A percentile compares a stretch with the other conserved stretches of the same genome.
Evolutionary conservation across 2,888 invertebrate genomes (phyloP).

Genomic region (Pachycephus smyrnensis): DNA sequence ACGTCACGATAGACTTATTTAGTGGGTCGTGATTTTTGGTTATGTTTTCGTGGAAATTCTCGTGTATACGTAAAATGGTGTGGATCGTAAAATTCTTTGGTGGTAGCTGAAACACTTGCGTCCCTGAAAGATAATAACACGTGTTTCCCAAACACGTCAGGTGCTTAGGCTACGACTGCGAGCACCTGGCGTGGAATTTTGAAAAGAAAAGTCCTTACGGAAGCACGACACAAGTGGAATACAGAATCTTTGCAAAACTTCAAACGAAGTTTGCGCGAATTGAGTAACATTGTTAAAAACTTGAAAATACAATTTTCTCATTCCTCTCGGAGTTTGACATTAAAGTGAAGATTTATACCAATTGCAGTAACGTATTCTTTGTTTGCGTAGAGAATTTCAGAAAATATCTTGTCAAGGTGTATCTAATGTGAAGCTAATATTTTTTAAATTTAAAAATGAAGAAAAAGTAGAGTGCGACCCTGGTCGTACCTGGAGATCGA

Average conservation of each 20-base stretch:
- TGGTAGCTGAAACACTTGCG: background rate
- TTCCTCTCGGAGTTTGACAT: too few relatives aligned
- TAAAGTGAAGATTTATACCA: background rate
- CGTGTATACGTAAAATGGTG: background rate
- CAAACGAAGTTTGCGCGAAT: background rate
- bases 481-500: constrained; percentile 7
- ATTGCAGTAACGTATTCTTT: background rate
- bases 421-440: background rate
- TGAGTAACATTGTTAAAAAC: too few relatives aligned
- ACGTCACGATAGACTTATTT: background rate
- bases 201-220: background rate
- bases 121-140: constrained; percentile 5
- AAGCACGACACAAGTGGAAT: background rate
- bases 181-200: background rate
- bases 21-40: background rate
- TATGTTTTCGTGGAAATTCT: background rate
- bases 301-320: too few relatives aligned
- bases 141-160: constrained; percentile 3
- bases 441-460: background rate
- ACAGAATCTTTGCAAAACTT: background rate
- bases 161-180: background rate
- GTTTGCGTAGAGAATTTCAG: background rate
- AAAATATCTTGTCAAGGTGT: background rate
- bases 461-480: constrained; percentile 1
- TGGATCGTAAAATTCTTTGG: background rate